phyloP scores from a whole-genome alignment of 1,140 invertebrate species.

The Aphelinus atriplicis region DNA sequence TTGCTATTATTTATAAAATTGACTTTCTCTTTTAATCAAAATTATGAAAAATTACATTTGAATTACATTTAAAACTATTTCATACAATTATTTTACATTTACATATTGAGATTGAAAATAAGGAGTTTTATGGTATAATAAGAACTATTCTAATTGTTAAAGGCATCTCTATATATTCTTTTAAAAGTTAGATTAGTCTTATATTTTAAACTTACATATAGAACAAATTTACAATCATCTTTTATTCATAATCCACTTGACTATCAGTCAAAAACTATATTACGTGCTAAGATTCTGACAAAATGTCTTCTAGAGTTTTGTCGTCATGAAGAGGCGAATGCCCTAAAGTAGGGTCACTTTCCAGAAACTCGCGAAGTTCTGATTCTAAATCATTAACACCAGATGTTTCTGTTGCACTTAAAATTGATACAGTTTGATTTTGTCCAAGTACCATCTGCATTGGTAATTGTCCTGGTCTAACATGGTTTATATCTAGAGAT shows the following conservation, averaged over 20 bases:
- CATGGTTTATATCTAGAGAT: slow-evolving; percentile 53
- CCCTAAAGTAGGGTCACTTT: slow-evolving; percentile 70
- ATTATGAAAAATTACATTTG: no score
- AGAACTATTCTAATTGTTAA: slow-evolving; percentile 21
- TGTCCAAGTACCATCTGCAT: slow-evolving; percentile 59
- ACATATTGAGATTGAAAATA: background rate
- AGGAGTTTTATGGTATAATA: no score
- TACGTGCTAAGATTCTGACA: slow-evolving; percentile 68
- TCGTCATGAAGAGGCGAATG: slow-evolving; percentile 72
- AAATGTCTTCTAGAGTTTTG: slow-evolving; percentile 72
- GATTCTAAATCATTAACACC: slow-evolving; percentile 72
- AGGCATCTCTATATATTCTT: slow-evolving; percentile 31
- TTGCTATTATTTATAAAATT: no score
- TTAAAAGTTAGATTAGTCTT: slow-evolving; percentile 31
- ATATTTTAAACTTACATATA: slow-evolving; percentile 34
- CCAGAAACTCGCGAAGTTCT: slow-evolving; percentile 77
- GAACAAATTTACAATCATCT: slow-evolving; percentile 34
- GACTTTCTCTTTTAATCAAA: no score
- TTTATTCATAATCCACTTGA: background rate
- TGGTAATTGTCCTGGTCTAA: slow-evolving; percentile 51
- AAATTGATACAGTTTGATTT: slow-evolving; percentile 50
- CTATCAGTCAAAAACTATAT: slow-evolving; percentile 33
- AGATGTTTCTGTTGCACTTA: slow-evolving; percentile 53
- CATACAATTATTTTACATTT: background rate
- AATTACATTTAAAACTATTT: no score